Conservation (phyloP, 2,797 vertebrate species). For the Crocodylus rhombifer region DNA sequence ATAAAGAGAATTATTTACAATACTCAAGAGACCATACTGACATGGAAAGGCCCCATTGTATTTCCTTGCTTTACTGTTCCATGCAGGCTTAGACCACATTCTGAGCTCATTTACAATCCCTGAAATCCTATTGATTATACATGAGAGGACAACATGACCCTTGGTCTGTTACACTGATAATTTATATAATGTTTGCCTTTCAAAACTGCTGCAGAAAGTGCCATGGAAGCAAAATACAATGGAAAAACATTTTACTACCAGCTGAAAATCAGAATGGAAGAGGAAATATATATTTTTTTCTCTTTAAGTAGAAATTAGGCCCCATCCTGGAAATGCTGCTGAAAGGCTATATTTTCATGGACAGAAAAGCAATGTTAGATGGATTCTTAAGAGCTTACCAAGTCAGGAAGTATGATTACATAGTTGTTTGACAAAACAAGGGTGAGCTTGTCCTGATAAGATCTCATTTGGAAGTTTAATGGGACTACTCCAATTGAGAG, state of each 20-base stretch:
- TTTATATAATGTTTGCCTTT: neutral
- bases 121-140: accelerated
- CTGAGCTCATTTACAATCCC: neutral
- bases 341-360: neutral
- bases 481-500: constrained; percentile 58
- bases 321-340: neutral
- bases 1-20: neutral
- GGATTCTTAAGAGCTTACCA: neutral
- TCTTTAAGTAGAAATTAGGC: neutral
- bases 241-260: neutral
- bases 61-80: neutral
- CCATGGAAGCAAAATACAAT: neutral
- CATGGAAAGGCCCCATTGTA: accelerated
- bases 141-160: neutral
- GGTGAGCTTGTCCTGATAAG: constrained; percentile 60
- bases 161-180: neutral
- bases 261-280: neutral
- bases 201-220: neutral
- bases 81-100: neutral
- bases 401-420: constrained; percentile 19
- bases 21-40: neutral
- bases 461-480: constrained; percentile 41
- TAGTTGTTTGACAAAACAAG: constrained; percentile 48
- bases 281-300: accelerated
- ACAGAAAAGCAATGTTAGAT: neutral